phyloP scores from a whole-genome alignment of 2,888 invertebrate genomes.

The Drosophila setosimentum region DNA sequence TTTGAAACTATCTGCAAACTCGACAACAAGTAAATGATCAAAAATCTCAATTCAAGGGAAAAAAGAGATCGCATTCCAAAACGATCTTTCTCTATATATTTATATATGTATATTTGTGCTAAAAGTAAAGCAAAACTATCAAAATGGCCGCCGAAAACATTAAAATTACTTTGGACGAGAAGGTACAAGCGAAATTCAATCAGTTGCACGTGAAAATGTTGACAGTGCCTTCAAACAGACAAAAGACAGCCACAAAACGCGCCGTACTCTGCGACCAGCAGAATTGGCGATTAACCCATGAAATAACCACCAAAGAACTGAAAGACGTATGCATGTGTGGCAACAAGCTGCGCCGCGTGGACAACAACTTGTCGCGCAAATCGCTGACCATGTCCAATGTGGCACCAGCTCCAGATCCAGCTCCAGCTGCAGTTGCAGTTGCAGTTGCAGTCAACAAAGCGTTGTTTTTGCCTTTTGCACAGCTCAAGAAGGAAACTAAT shows the following conservation, averaged over 20 bases:
- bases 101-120: too few relatives aligned
- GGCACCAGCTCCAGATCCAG: neutral
- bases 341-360: conserved; percentile 80
- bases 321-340: conserved; percentile 80
- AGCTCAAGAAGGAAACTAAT: conserved; percentile 37
- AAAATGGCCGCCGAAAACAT: conserved; percentile 72
- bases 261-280: conserved; percentile 86
- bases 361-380: too few relatives aligned
- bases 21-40: conserved; percentile 8
- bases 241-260: conserved; percentile 80
- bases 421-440: neutral
- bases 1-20: conserved; percentile 41
- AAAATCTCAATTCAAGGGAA: conserved; percentile 18
- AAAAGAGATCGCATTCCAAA: conserved; percentile 10
- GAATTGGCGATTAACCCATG: conserved; percentile 85
- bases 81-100: conserved; percentile 38
- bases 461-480: neutral
- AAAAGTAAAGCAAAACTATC: conserved; percentile 12
- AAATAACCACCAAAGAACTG: conserved; percentile 67
- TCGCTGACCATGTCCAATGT: conserved; percentile 68
- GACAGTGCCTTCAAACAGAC: conserved; percentile 68
- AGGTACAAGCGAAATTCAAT: conserved; percentile 74
- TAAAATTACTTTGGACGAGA: conserved; percentile 68
- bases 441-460: conserved; percentile 8
- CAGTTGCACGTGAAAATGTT: conserved; percentile 79